These are phyloP conservation scores for Parotocinclus haroldoi DNA, from an alignment of 2,797 vertebrate species.

Conservation along the genomic window DNA sequence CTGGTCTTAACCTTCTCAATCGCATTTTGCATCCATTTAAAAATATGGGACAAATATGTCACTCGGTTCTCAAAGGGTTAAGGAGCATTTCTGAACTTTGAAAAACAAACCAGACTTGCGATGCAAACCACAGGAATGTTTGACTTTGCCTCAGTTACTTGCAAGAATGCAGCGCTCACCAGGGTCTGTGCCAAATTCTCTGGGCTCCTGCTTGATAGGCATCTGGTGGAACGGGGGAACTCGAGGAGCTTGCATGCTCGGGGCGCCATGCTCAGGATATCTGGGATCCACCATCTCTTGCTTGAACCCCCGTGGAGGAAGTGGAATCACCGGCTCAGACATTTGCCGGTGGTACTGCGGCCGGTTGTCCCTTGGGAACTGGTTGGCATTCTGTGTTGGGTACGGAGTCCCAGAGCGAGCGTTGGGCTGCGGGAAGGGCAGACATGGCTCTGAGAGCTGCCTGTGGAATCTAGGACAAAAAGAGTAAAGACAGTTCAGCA, in stretches of 20 bases:
- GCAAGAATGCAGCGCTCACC: constrained; percentile 63
- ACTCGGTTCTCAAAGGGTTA: no score
- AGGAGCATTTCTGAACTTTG: no score
- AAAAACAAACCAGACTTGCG: no score
- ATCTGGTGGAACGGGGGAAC: constrained; percentile 75
- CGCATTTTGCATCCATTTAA: no score
- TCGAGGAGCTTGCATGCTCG: constrained; percentile 60
- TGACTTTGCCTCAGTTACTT: no score
- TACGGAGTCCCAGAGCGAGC: constrained; percentile 66
- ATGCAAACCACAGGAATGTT: no score
- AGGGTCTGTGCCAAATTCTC: constrained; percentile 86
- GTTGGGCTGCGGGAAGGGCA: constrained; percentile 64
- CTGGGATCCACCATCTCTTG: constrained; percentile 85
- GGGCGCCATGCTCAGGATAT: constrained; percentile 71
- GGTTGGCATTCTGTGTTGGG: constrained; percentile 56
- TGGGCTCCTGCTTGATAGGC: constrained; percentile 90
- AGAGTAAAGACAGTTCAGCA: background rate
- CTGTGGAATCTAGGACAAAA: constrained; percentile 79
- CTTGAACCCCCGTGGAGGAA: constrained; percentile 78
- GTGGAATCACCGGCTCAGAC: constrained; percentile 80
- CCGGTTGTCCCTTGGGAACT: constrained; percentile 64
- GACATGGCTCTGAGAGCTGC: constrained; percentile 85
- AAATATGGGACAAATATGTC: no score
- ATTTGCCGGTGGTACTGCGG: constrained; percentile 87
- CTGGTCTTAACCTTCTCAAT: no score